A percentile compares a stretch with the other conserved stretches of the same genome.
Evolutionary conservation across 2,113 vertebrate genomes (phyloP).

Genomic region (Benitochromis conjunctus): DNA sequence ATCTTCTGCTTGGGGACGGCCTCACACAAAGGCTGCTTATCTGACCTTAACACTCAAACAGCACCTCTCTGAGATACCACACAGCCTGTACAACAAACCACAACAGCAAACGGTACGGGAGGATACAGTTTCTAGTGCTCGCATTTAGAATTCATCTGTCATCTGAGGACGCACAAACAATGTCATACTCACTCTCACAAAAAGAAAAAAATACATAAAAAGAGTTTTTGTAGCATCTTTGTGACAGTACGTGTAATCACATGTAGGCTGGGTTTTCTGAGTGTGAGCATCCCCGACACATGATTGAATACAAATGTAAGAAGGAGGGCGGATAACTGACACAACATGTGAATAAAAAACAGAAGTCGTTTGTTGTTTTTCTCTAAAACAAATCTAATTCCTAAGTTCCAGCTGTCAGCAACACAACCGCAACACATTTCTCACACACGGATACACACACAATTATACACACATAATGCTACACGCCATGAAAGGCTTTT

Average conservation of each 20-base stretch:
- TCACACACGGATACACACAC: not conserved
- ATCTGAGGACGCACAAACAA: not conserved
- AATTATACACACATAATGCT: not conserved
- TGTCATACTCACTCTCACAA: not conserved
- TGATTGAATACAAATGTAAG: conserved; percentile 39
- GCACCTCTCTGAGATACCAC: not conserved
- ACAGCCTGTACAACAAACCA: not conserved
- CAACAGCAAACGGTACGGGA: not conserved
- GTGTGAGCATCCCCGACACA: conserved; percentile 4
- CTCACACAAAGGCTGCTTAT: conserved; percentile 24
- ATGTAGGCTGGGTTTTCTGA: not conserved
- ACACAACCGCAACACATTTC: not conserved
- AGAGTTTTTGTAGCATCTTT: not conserved
- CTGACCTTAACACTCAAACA: conserved; percentile 31
- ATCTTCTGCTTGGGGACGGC: not conserved
- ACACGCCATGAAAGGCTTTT: conserved; percentile 1
- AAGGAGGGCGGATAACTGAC: conserved; percentile 4
- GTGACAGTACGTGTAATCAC: conserved; percentile 1
- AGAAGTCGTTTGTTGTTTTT: conserved; percentile 19
- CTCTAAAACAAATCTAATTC: conserved; percentile 38
- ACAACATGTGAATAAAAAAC: conserved; percentile 36
- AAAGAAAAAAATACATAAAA: not conserved
- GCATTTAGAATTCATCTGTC: not conserved
- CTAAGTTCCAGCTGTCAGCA: conserved; percentile 26
- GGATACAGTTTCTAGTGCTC: not conserved